A percentile compares a stretch with the other conserved stretches of the same genome.
phyloP scores from a whole-genome alignment of 1,140 invertebrate species.

The Euglossa dilemma region DNA sequence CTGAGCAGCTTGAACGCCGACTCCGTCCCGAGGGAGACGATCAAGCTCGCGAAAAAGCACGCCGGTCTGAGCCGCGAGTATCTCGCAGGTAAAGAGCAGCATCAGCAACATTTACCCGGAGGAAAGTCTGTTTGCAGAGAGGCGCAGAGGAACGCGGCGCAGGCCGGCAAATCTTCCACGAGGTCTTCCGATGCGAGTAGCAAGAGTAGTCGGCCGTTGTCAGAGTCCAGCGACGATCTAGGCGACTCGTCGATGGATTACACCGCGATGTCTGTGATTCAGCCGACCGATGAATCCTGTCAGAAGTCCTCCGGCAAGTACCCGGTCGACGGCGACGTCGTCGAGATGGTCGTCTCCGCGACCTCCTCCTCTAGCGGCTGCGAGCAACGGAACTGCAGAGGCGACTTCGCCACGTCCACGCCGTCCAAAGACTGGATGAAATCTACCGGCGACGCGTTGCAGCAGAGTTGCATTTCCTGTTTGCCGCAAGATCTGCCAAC shows the following conservation, averaged over 20 bases:
- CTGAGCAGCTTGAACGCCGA: constrained; percentile 36
- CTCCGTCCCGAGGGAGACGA: constrained; percentile 17
- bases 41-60: constrained; percentile 44
- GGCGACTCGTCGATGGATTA: constrained; percentile 12
- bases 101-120: not conserved
- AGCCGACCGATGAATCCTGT: constrained; percentile 38
- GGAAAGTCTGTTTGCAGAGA: constrained; percentile 23
- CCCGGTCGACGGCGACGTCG: constrained; percentile 13
- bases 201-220: constrained; percentile 7
- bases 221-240: constrained; percentile 7
- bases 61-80: constrained; percentile 17
- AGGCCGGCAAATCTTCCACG: constrained; percentile 4
- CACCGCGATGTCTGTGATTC: constrained; percentile 16
- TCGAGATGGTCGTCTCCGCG: not conserved
- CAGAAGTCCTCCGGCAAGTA: constrained; percentile 17
- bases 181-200: constrained; percentile 43
- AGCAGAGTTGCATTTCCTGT: constrained; percentile 54
- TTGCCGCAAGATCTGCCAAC: constrained; percentile 76
- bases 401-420: constrained; percentile 47
- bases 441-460: constrained; percentile 24
- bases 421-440: constrained; percentile 54
- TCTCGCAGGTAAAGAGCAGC: constrained; percentile 36
- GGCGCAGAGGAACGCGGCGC: constrained; percentile 22
- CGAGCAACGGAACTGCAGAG: constrained; percentile 34
- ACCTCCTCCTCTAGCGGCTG: not conserved